A percentile compares a stretch with the other conserved stretches of the same genome.
These are phyloP conservation scores for Drosophila ustulata DNA, from an alignment of 2,888 invertebrate genomes.

Conservation along the genomic window DNA sequence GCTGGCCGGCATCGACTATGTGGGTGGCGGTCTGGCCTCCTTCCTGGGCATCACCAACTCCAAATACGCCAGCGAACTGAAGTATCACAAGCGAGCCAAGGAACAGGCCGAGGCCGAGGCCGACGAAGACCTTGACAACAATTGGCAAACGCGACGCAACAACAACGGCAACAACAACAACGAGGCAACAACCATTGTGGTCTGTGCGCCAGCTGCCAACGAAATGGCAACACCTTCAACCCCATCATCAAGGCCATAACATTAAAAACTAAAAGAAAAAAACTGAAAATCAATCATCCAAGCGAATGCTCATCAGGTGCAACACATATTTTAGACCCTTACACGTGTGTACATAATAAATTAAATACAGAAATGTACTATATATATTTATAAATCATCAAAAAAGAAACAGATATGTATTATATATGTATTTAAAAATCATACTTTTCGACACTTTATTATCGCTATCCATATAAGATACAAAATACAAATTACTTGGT, in stretches of 20 bases:
- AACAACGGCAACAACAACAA: conserved; percentile 33
- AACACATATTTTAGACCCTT: conserved; percentile 19
- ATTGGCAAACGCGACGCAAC: conserved; percentile 58
- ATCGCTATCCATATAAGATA: conserved; percentile 75
- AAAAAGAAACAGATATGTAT: too few relatives aligned
- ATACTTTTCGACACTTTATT: conserved; percentile 74
- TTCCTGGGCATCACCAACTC: conserved; percentile 84
- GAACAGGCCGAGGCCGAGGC: conserved; percentile 44
- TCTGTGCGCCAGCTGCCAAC: conserved; percentile 53
- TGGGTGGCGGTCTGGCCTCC: conserved; percentile 88
- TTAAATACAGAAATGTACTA: conserved; percentile 4
- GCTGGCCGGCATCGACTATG: conserved; percentile 86
- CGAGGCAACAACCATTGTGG: conserved; percentile 49
- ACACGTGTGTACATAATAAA: conserved; percentile 36
- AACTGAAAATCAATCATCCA: conserved; percentile 8
- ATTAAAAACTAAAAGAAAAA: not conserved
- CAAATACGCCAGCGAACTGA: conserved; percentile 77
- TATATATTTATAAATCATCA: not conserved
- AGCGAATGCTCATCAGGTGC: conserved; percentile 49
- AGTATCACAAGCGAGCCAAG: conserved; percentile 60
- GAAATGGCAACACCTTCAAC: conserved; percentile 2
- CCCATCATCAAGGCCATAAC: conserved; percentile 27
- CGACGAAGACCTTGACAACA: conserved; percentile 73
- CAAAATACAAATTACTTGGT: conserved; percentile 52
- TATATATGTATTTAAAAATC: conserved; percentile 27